Base-by-base conservation (phyloP, 1,140 invertebrate genomes). In the Lepidurus couesii region DNA sequence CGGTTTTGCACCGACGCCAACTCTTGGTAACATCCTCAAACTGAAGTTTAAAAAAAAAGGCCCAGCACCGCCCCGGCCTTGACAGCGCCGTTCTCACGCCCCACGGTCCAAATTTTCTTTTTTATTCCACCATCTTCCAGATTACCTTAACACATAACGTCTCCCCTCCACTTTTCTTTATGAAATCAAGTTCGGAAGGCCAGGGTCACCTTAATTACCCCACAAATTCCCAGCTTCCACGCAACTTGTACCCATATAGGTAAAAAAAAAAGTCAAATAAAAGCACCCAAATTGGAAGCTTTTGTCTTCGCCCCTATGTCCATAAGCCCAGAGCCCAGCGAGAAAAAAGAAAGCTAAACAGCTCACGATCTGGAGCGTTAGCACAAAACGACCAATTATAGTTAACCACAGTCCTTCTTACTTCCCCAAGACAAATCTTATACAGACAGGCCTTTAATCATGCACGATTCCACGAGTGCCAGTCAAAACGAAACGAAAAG, bases 121-220 rank as follows among this genome's bases (percentile, higher is more conserved):
- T 65, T n/a, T n/a, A 65, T n/a, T 21, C 53, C 21, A 65, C 53
- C 53, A 65, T 16, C 53, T 65, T 65, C 53, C 21, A 65, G 53
- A 65, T 65, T 65, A 65, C 53, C 1, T 21, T 65, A 65, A 65
- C 53, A 65, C 53, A 65, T 65, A 21, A 21, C 21, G 16, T 65
- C 53, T 65, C 53, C 53, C 53, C 1, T 65, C 53, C 13, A 13
- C 21, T 21, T 65, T 65, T 65, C 53, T 65, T 65, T 21, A 16
- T 21, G 13, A 21, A 65, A 65, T 65, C 53, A 65, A 65, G 53
- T 65, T 13, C 53, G 53, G 53, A 65, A 65, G 53, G 53, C 53
- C 53, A 65, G 53, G 53, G 53, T 65, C 53, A 65, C 53, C 53
- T 65, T 21, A 65, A 65, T 65, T 65, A 65, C 53, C 53, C 7